Evolutionary conservation across 2,797 vertebrate genomes (phyloP).

Genomic region (Gymnocypris eckloni): DNA sequence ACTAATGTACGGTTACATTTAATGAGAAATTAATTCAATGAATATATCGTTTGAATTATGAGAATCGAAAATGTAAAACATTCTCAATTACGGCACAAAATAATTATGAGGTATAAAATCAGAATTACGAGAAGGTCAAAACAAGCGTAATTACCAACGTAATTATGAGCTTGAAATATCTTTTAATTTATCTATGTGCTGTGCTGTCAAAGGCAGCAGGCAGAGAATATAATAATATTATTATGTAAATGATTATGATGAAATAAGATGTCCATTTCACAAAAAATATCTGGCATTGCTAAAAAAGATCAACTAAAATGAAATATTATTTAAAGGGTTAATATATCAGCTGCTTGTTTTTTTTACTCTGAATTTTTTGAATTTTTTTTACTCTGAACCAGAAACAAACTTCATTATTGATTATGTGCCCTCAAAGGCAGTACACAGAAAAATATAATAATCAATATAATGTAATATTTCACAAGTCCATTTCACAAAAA

Average conservation of each 20-base stretch:
- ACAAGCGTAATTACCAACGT: not conserved
- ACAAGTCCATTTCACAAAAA: not conserved
- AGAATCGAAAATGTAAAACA: not conserved
- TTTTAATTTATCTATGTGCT: not conserved
- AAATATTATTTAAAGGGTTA: not conserved
- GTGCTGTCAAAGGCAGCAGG: not conserved
- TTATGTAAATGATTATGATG: not conserved
- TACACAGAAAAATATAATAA: not conserved
- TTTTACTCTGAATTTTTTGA: too few relatives aligned
- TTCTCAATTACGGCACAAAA: not conserved
- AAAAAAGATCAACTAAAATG: not conserved
- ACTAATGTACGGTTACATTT: not conserved
- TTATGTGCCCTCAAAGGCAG: not conserved
- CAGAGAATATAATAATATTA: too few relatives aligned
- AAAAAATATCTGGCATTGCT: not conserved
- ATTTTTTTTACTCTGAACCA: not conserved
- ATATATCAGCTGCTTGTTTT: not conserved
- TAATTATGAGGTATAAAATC: not conserved
- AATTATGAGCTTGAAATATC: not conserved
- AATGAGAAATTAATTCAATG: not conserved
- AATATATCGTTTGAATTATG: not conserved
- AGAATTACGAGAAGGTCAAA: not conserved
- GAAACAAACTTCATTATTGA: not conserved
- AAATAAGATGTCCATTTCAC: not conserved
- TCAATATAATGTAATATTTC: not conserved